Conservation (phyloP, 2,797 vertebrate genomes). For the Sparus aurata region DNA sequence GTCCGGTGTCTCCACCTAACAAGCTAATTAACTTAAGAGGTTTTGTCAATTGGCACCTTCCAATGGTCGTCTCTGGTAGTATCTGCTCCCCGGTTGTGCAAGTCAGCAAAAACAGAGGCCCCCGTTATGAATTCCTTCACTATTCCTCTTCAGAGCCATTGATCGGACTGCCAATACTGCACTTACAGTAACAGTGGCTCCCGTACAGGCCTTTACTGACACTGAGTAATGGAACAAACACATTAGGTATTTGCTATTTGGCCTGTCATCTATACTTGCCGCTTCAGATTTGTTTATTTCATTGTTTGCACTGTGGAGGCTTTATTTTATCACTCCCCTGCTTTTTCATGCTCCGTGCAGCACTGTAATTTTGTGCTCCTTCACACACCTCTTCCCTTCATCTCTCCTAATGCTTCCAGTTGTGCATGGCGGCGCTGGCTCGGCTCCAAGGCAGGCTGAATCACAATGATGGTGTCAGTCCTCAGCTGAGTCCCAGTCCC, state of each 20-base stretch:
- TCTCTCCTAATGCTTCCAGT: conserved; percentile 70
- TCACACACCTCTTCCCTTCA: conserved; percentile 69
- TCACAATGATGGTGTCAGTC: conserved; percentile 66
- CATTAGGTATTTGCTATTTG: conserved; percentile 68
- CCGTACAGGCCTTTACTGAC: conserved; percentile 57
- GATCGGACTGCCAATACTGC: conserved; percentile 76
- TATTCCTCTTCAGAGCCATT: conserved; percentile 70
- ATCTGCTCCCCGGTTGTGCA: conserved; percentile 56
- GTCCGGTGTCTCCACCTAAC: conserved; percentile 72
- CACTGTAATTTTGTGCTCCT: conserved; percentile 69
- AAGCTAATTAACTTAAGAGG: conserved; percentile 80
- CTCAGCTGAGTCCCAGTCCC: conserved; percentile 61
- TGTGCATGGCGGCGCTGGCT: conserved; percentile 65
- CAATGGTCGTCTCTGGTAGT: conserved; percentile 53
- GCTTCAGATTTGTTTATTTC: conserved; percentile 64
- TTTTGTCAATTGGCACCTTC: conserved; percentile 75
- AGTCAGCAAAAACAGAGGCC: conserved; percentile 70
- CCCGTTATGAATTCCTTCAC: conserved; percentile 61
- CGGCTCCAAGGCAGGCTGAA: conserved; percentile 64
- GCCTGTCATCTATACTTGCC: conserved; percentile 54
- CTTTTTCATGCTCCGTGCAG: conserved; percentile 48
- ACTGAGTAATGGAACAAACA: conserved; percentile 74
- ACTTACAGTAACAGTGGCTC: conserved; percentile 75
- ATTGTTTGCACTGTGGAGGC: conserved; percentile 61
- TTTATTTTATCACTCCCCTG: conserved; percentile 46